These are phyloP conservation scores for Megalurothrips usitatus DNA, from an alignment of 2,888 invertebrate species.

Conservation along the genomic window DNA sequence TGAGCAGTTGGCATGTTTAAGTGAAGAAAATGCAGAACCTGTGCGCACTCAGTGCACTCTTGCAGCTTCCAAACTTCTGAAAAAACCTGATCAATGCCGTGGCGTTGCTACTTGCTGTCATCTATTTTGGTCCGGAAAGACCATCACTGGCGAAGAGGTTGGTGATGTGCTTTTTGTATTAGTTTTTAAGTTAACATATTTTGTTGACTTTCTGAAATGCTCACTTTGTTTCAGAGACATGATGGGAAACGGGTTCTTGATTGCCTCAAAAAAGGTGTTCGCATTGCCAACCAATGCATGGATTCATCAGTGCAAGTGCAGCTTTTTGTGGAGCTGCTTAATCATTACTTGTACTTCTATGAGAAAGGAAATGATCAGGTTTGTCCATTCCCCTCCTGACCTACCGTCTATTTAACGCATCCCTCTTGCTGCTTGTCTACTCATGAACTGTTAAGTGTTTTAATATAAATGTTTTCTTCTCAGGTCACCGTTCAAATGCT, in stretches of 20 bases:
- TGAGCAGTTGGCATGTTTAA: constrained; percentile 90
- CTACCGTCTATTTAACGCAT: too few species aligned
- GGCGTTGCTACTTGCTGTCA: constrained; percentile 92
- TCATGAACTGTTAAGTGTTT: too few species aligned
- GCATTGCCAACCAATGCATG: constrained; percentile 96
- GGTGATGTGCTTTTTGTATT: constrained; percentile 30
- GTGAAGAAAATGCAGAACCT: constrained; percentile 95
- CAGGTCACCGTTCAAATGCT: constrained; percentile 63
- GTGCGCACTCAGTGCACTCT: constrained; percentile 92
- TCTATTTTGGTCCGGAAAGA: constrained; percentile 92
- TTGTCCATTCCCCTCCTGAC: too few species aligned
- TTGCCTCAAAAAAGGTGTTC: constrained; percentile 90
- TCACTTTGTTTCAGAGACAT: constrained; percentile 57
- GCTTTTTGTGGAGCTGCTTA: constrained; percentile 88
- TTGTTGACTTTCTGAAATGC: neutral
- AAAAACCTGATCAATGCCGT: constrained; percentile 97
- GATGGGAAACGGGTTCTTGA: constrained; percentile 90
- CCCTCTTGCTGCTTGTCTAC: too few species aligned
- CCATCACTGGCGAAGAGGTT: constrained; percentile 50
- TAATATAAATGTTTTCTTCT: constrained; percentile 33
- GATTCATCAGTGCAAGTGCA: constrained; percentile 95
- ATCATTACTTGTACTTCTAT: constrained; percentile 88
- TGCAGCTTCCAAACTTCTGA: constrained; percentile 90
- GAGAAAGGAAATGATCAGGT: constrained; percentile 78
- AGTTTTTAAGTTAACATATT: constrained; percentile 40